phyloP scores from a whole-genome alignment of 92 coral and sea anemone genomes.

The Plumapathes pennacea region DNA sequence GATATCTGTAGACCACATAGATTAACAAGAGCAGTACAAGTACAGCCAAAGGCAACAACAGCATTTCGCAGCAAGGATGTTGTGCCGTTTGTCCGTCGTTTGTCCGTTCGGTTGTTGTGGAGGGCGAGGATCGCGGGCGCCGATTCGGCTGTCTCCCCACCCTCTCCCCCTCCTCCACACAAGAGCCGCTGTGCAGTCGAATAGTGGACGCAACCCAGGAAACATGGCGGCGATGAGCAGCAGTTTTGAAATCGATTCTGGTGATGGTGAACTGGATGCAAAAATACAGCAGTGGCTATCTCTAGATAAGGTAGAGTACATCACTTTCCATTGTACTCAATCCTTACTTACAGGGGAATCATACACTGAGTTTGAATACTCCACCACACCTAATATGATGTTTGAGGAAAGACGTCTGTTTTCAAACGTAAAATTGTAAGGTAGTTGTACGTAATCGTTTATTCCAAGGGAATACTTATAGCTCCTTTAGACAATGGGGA shows the following conservation, averaged over 20 bases:
- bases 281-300: slow-evolving; percentile 87
- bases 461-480: no score
- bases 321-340: background rate
- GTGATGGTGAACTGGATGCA: slow-evolving; percentile 68
- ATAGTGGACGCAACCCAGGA: background rate
- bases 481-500: no score
- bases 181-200: background rate
- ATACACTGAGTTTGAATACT: no score
- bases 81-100: background rate
- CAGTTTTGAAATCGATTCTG: slow-evolving; percentile 53
- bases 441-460: no score
- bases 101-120: slow-evolving; percentile 18
- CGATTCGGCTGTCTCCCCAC: slow-evolving; percentile 10
- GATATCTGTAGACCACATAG: slow-evolving; percentile 23
- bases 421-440: no score
- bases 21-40: slow-evolving; percentile 29
- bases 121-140: background rate
- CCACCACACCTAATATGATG: no score
- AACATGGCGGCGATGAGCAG: slow-evolving; percentile 54
- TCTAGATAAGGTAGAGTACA: slow-evolving; percentile 74
- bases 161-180: background rate
- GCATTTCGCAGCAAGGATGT: background rate
- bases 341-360: no score
- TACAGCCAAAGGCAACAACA: slow-evolving; percentile 39
- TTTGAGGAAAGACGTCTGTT: no score